Evolutionary conservation across 2,888 invertebrate genomes (phyloP).

Genomic region (Gortyna flavago): DNA sequence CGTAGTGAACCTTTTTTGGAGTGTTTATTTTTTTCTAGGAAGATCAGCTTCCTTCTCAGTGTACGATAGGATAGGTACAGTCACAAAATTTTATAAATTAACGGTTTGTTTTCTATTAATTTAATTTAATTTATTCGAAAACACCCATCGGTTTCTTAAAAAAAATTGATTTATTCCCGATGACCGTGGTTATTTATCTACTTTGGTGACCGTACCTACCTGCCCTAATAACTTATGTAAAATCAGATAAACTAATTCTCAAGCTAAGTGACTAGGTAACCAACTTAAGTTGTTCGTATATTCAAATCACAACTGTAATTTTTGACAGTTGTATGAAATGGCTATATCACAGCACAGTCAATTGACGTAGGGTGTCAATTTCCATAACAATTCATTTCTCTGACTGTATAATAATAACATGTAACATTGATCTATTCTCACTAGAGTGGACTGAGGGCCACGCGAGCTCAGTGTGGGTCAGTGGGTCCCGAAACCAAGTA

Average conservation of each 20-base stretch:
- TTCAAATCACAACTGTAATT: neutral
- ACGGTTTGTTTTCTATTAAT: neutral
- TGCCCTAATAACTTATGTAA: neutral
- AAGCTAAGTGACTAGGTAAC: no score
- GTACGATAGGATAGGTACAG: neutral
- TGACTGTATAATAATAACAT: neutral
- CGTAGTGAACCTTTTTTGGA: slow-evolving; percentile 13
- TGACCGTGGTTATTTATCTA: neutral
- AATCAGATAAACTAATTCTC: neutral
- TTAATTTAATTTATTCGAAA: neutral
- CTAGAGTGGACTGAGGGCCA: no score
- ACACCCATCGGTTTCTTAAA: neutral
- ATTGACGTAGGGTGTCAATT: neutral
- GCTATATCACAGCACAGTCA: neutral
- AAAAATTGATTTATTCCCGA: no score
- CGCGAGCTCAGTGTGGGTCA: neutral
- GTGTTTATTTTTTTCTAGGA: slow-evolving; percentile 23
- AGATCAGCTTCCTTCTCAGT: neutral
- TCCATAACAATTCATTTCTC: neutral
- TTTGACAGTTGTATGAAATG: neutral
- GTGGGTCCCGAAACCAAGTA: neutral
- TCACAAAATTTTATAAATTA: neutral
- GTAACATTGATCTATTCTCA: neutral
- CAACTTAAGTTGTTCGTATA: neutral
- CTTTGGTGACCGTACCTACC: neutral